A percentile compares a stretch with the other conserved stretches of the same genome.
Evolutionary conservation across 1,140 invertebrate species (phyloP).

Genomic region (Leptopilina clavipes): DNA sequence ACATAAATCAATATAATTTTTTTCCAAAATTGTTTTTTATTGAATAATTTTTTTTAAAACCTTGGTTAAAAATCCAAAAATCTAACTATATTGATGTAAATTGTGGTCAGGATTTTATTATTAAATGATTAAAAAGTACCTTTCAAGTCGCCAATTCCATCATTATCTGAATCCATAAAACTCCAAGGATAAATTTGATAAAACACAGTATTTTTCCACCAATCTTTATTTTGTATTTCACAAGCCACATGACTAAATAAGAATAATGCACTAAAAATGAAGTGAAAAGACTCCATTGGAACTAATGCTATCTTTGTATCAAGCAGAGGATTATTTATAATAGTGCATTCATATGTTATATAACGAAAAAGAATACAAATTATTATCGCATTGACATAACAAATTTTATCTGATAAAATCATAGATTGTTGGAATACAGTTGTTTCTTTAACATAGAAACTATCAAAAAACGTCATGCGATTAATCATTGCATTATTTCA

Average conservation of each 20-base stretch:
- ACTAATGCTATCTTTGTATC: conserved; percentile 11
- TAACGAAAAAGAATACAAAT: not conserved
- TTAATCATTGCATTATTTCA: no score
- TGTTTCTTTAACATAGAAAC: not conserved
- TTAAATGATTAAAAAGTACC: conserved; percentile 71
- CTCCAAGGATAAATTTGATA: conserved; percentile 88
- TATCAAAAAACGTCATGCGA: not conserved
- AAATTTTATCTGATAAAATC: not conserved
- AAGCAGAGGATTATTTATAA: not conserved
- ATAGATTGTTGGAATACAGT: not conserved
- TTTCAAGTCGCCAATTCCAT: conserved; percentile 85
- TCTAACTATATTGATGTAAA: no score
- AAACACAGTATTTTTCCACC: conserved; percentile 85
- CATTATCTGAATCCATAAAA: conserved; percentile 82
- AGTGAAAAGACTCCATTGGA: conserved; percentile 50
- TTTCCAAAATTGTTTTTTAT: no score
- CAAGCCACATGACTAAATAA: conserved; percentile 44
- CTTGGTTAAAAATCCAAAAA: no score
- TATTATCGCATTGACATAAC: not conserved
- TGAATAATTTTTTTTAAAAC: no score
- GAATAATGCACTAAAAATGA: conserved; percentile 42
- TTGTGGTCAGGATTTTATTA: no score
- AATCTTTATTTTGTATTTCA: conserved; percentile 72
- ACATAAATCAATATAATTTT: no score
- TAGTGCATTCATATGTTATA: not conserved